These are phyloP conservation scores for Rhagonycha lutea DNA, from an alignment of 2,888 invertebrate species.

Conservation along the genomic window DNA sequence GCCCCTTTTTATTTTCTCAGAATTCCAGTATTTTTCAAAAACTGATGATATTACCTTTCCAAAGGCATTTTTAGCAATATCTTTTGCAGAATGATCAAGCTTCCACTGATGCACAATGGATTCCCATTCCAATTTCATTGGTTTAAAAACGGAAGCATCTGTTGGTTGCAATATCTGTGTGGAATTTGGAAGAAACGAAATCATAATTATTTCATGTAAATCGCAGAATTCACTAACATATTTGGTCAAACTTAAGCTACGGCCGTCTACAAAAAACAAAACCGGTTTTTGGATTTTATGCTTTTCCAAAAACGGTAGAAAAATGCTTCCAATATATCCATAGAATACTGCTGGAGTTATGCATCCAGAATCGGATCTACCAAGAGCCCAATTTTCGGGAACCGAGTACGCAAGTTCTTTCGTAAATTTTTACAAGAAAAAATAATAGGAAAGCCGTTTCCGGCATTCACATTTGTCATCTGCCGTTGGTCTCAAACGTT, in stretches of 20 bases:
- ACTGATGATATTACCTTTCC: not conserved
- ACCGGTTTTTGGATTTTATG: not conserved
- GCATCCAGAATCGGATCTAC: conserved; percentile 21
- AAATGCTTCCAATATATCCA: conserved; percentile 21
- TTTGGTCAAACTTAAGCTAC: not conserved
- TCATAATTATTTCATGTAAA: not conserved
- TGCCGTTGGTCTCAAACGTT: no score
- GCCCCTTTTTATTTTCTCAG: not conserved
- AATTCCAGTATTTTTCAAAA: not conserved
- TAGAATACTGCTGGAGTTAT: conserved; percentile 20
- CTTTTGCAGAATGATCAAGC: not conserved
- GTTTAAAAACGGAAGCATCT: not conserved
- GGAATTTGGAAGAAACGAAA: not conserved
- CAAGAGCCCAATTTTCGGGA: conserved; percentile 17
- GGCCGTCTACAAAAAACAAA: not conserved
- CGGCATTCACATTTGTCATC: no score
- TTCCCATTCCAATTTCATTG: not conserved
- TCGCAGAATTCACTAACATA: not conserved
- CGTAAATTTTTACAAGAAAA: no score
- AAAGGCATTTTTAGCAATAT: not conserved
- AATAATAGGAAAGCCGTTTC: no score
- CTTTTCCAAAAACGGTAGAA: conserved; percentile 1
- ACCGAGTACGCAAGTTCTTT: conserved; percentile 10
- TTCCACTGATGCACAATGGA: not conserved
- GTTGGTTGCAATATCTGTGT: not conserved